Percentiles rank a stretch among this genome's conserved stretches.
phyloP scores from a whole-genome alignment of 2,888 invertebrate genomes.

The Cephonodes hylas region DNA sequence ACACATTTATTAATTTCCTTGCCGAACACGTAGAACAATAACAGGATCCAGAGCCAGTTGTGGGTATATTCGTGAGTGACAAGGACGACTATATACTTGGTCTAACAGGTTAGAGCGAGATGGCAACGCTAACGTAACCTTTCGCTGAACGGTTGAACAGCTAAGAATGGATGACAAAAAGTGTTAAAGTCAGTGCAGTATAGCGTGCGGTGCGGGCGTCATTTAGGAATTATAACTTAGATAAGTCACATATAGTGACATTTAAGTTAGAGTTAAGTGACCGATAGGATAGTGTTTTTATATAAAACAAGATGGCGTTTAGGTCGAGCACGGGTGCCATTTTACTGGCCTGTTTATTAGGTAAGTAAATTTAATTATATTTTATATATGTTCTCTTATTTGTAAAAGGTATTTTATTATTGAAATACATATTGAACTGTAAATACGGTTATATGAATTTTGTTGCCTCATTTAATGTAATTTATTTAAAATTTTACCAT shows the following conservation, averaged over 20 bases:
- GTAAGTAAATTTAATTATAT: slow-evolving; percentile 46
- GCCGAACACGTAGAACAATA: slow-evolving; percentile 71
- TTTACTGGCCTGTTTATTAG: slow-evolving; percentile 63
- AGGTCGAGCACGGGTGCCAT: slow-evolving; percentile 56
- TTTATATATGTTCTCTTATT: background rate
- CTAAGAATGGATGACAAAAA: slow-evolving; percentile 73
- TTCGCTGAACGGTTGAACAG: slow-evolving; percentile 63
- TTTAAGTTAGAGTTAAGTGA: slow-evolving; percentile 53
- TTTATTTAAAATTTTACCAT: no score
- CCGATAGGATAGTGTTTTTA: slow-evolving; percentile 47
- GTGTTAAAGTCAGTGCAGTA: slow-evolving; percentile 71
- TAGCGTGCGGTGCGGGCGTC: slow-evolving; percentile 68
- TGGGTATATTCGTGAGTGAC: slow-evolving; percentile 36
- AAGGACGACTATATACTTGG: slow-evolving; percentile 40
- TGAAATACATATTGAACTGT: background rate
- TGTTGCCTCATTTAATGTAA: no score
- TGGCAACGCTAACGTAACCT: slow-evolving; percentile 57
- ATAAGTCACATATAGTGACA: slow-evolving; percentile 64
- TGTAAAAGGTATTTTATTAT: background rate
- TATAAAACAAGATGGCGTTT: slow-evolving; percentile 67
- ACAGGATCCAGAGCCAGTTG: slow-evolving; percentile 63
- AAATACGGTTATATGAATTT: no score
- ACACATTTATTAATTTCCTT: slow-evolving; percentile 54
- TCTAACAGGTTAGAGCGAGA: slow-evolving; percentile 46
- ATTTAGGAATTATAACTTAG: slow-evolving; percentile 46